Percentiles rank a stretch among this genome's conserved stretches.
phyloP scores from a whole-genome alignment of 2,888 invertebrate species.

The Drosophila testacea region DNA sequence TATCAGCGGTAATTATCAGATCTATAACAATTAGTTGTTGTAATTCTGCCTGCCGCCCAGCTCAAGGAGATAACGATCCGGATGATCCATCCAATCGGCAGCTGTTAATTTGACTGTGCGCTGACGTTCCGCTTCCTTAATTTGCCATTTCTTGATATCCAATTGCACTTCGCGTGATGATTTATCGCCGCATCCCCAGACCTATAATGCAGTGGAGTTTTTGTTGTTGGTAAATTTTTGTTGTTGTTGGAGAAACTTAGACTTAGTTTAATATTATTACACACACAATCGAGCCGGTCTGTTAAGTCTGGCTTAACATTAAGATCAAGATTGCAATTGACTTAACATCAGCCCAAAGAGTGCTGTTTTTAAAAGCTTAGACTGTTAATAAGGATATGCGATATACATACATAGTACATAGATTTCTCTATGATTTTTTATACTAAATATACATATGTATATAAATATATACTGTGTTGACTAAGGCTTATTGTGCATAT shows the following conservation, averaged over 20 bases:
- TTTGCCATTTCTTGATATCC: slow-evolving; percentile 96
- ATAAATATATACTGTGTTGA: slow-evolving; percentile 63
- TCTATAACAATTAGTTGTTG: slow-evolving; percentile 86
- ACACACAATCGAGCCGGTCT: slow-evolving; percentile 37
- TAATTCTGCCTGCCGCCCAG: slow-evolving; percentile 94
- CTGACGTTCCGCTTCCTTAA: slow-evolving; percentile 94
- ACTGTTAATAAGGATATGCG: slow-evolving; percentile 63
- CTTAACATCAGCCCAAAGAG: slow-evolving; percentile 32
- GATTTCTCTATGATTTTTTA: slow-evolving; percentile 63
- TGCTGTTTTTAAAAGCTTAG: slow-evolving; percentile 59
- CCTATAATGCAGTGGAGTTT: slow-evolving; percentile 84
- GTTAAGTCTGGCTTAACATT: slow-evolving; percentile 8
- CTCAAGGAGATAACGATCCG: slow-evolving; percentile 95
- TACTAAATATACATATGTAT: slow-evolving; percentile 57
- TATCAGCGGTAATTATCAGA: not conserved
- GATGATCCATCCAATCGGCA: slow-evolving; percentile 97
- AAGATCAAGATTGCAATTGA: not conserved
- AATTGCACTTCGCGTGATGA: slow-evolving; percentile 92
- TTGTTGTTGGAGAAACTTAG: slow-evolving; percentile 62
- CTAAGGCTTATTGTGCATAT: slow-evolving; percentile 65
- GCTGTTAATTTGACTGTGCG: slow-evolving; percentile 94
- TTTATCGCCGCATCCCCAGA: slow-evolving; percentile 95
- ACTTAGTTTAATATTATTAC: slow-evolving; percentile 61
- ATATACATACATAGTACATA: slow-evolving; percentile 27
- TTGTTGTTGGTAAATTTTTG: slow-evolving; percentile 71